Conservation (phyloP, 1,140 invertebrate genomes). For the Dreissena rostriformis region DNA sequence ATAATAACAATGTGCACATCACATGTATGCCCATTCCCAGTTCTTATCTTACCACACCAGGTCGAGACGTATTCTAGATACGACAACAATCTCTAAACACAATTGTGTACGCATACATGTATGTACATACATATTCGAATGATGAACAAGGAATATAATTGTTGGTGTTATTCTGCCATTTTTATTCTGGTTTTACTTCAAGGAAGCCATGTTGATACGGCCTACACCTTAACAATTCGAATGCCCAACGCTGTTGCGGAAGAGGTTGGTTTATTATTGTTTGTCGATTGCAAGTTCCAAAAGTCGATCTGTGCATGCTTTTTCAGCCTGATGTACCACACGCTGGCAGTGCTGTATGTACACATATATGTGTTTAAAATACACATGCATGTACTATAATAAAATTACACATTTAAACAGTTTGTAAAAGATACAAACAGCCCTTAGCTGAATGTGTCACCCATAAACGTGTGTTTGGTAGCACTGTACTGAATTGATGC, state of each 20-base stretch:
- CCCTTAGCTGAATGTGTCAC: neutral
- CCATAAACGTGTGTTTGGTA: neutral
- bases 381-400: neutral
- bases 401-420: too few relatives aligned
- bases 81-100: too few relatives aligned
- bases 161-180: too few relatives aligned
- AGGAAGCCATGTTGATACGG: neutral
- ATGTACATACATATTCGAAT: too few relatives aligned
- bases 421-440: neutral
- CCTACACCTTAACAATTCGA: constrained; percentile 19
- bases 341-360: neutral
- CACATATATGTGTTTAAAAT: neutral
- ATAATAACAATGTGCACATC: too few relatives aligned
- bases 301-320: neutral
- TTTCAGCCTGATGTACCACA: neutral
- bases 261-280: neutral
- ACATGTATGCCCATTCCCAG: too few relatives aligned
- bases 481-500: too few relatives aligned
- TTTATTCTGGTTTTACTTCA: too few relatives aligned
- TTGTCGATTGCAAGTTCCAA: neutral
- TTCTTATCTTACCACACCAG: too few relatives aligned
- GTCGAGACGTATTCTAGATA: too few relatives aligned
- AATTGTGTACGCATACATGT: too few relatives aligned
- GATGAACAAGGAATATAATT: too few relatives aligned
- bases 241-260: constrained; percentile 33